Evolutionary conservation across 2,888 invertebrate genomes (phyloP), one percentile per base, ranked within the genome.

Genomic region (Abrostola triplasia): DNA sequence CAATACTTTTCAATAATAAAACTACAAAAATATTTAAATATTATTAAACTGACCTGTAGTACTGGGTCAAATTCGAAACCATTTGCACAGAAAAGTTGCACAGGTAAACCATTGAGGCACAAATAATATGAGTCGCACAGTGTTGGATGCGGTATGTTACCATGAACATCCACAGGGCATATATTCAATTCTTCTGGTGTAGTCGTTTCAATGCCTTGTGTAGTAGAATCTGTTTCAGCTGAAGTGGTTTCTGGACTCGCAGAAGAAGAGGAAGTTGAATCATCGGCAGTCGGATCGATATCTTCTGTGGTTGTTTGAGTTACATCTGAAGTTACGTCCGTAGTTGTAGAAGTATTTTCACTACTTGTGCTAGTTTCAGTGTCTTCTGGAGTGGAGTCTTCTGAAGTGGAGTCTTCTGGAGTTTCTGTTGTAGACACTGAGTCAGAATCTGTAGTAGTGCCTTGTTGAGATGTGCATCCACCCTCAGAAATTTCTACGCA

Each of bases 81-180:
- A 6, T 67, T 65, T 0, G 73, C 62, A 48, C 90, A 89, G 44
- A 55, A 77, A 0, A 87, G 52, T 9, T 75, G 79, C 8, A 84
- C 68, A 0, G 85, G 73, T 1, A 72, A 59, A 0, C 88, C 89
- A 0, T 77, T 84, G 0, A 81, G 64, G 56, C 90, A 90, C 78
- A 85, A 76, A 54, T 73, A 88, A 67, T 86, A 90, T 0, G 81
- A 73, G 24, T 84, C 73, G 50, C 90, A 90, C 4, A 56, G 40
- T 5, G 74, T 64, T 0, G 89, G 87, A 56, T 90, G 86, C 0
- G 88, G 79, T 0, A 88, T 67, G 8, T 85, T 85, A 0, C 86
- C 88, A 35, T 83, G 80, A 0, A 65, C 55, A 0, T 82, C 85
- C 0, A 76, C 40, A 0, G 84, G 82, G 48, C 88, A 89, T 0